phyloP scores from a whole-genome alignment of 2,113 vertebrate species.

The Phainopepla nitens region DNA sequence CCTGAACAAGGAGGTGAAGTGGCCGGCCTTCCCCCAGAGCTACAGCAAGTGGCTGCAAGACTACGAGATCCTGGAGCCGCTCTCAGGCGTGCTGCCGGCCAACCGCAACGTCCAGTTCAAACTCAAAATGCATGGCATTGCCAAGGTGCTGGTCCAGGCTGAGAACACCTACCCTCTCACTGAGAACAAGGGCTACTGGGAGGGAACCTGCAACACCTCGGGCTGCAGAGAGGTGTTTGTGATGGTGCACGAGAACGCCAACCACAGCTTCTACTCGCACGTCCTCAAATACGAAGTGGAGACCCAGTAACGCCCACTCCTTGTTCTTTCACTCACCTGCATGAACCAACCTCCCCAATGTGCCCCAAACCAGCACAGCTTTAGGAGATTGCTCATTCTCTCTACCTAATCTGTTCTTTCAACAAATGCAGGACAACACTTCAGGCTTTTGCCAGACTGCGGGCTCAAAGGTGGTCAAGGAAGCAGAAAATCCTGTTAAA shows the following conservation, averaged over 20 bases:
- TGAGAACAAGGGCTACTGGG: constrained; percentile 72
- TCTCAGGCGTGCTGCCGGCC: constrained; percentile 72
- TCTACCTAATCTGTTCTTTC: not conserved
- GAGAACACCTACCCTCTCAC: constrained; percentile 63
- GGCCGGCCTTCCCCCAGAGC: constrained; percentile 75
- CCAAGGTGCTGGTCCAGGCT: constrained; percentile 73
- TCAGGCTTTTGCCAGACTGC: not conserved
- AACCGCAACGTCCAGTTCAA: constrained; percentile 73
- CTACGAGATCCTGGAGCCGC: constrained; percentile 79
- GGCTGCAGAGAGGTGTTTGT: constrained; percentile 76
- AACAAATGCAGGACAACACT: not conserved
- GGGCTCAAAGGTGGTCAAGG: not conserved
- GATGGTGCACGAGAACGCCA: constrained; percentile 77
- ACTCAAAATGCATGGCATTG: constrained; percentile 72
- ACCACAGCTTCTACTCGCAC: constrained; percentile 74
- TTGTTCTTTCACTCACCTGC: not conserved
- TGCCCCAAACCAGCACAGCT: not conserved
- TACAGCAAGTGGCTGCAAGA: constrained; percentile 73
- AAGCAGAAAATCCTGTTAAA: not conserved
- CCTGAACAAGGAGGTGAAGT: constrained; percentile 70
- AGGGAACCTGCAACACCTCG: constrained; percentile 74
- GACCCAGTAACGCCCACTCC: constrained; percentile 32
- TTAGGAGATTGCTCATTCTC: not conserved
- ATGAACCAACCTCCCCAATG: not conserved
- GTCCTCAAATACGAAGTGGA: constrained; percentile 78